These are phyloP conservation scores for Pantherophis vulpinus DNA, from an alignment of 2,797 vertebrate genomes.

Conservation along the genomic window DNA sequence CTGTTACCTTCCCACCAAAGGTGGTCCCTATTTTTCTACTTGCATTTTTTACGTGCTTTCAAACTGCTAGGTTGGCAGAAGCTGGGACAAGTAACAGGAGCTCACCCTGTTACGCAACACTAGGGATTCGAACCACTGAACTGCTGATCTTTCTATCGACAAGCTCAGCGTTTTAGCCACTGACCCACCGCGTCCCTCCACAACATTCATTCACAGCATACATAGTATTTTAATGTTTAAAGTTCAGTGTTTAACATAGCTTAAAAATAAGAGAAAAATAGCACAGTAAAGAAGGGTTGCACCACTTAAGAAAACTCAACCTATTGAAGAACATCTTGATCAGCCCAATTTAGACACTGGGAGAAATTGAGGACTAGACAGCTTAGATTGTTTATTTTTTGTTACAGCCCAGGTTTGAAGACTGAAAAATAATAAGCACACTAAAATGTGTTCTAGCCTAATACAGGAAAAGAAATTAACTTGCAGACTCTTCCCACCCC, in stretches of 20 bases:
- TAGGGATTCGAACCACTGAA: too few species aligned
- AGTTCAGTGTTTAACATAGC: neutral
- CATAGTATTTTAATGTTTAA: neutral
- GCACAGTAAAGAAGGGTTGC: neutral
- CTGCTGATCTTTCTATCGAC: too few species aligned
- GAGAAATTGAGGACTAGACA: slow-evolving; percentile 23
- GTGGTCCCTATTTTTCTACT: too few species aligned
- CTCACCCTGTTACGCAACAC: too few species aligned
- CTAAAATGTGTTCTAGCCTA: slow-evolving; percentile 48
- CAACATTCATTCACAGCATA: slow-evolving; percentile 32
- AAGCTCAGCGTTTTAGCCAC: too few species aligned
- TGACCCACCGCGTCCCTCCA: too few species aligned
- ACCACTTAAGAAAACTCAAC: neutral
- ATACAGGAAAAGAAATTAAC: slow-evolving; percentile 48
- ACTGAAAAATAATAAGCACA: slow-evolving; percentile 36
- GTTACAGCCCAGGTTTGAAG: neutral
- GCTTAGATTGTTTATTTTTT: neutral
- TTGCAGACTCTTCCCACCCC: neutral
- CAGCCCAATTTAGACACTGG: neutral
- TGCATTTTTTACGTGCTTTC: too few species aligned
- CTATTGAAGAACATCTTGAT: neutral
- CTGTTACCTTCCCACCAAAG: too few species aligned
- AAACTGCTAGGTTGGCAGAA: too few species aligned
- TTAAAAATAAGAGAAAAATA: neutral
- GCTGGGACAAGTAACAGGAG: too few species aligned